Evolutionary conservation across 92 coral and sea anemone species (phyloP).

Genomic region (Palythoa grandis): DNA sequence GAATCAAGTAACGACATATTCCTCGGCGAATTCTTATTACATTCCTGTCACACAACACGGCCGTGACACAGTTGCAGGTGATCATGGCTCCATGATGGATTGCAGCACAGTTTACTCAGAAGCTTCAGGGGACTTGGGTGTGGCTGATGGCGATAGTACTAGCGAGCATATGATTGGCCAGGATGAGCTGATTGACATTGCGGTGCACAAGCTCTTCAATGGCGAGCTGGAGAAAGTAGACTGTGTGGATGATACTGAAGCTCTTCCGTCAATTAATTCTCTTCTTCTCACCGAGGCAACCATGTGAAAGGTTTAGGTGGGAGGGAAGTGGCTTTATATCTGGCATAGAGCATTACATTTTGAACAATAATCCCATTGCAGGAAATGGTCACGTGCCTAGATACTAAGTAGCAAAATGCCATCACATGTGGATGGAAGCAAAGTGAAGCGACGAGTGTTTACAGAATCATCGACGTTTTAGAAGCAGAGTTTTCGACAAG

Average conservation of each 20-base stretch:
- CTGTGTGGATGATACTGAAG: constrained; percentile 78
- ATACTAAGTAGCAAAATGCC: too few relatives aligned
- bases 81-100: constrained; percentile 66
- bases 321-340: background rate
- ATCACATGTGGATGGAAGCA: too few relatives aligned
- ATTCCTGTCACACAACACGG: constrained; percentile 63
- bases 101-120: constrained; percentile 72
- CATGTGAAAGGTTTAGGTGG: constrained; percentile 51
- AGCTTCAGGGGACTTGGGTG: constrained; percentile 64
- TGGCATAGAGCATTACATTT: too few relatives aligned
- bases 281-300: constrained; percentile 85
- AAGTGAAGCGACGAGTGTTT: too few relatives aligned
- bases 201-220: constrained; percentile 88
- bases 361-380: too few relatives aligned
- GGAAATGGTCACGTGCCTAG: too few relatives aligned
- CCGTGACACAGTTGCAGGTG: constrained; percentile 66
- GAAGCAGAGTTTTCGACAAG: too few relatives aligned
- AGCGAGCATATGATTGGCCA: constrained; percentile 73
- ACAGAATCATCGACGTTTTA: too few relatives aligned
- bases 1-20: constrained; percentile 49
- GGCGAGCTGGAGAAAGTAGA: constrained; percentile 94
- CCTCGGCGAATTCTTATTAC: constrained; percentile 71
- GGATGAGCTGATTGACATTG: constrained; percentile 88
- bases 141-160: constrained; percentile 65
- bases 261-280: constrained; percentile 93